Base-by-base conservation (phyloP, 2,888 invertebrate genomes). In the Dolomedes plantarius region DNA sequence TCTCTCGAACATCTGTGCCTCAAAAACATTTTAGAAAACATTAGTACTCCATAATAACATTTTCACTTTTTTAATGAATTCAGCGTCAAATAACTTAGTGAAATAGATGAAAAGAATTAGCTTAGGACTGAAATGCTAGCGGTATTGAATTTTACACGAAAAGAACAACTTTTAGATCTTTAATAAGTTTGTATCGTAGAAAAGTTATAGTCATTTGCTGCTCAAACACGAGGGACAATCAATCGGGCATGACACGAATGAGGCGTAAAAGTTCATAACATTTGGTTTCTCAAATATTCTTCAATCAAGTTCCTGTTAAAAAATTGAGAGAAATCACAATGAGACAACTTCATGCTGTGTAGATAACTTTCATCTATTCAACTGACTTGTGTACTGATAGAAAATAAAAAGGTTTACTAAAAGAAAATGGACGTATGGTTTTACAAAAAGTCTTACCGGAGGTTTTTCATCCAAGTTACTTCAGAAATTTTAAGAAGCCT, bases 151-250 rank as follows among this genome's bases (percentile, higher is more conserved):
- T 31, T 67, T 65, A 68, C 29, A 27, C n/a, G 9, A 28, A 11
- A 27, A 65, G 65, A 65, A 31, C 29, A 28, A 13, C 9, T 65
- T 29, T 71, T 72, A 72, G 75, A 32, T 81, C 28, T 81, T 32
- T 41, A 69, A 75, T 23, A 41, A 68, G 36, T 83, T 83, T 77
- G 41, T 77, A 77, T 16, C n/a, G 56, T 77, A 83, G 83, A 41
- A 65, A 76, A 19, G 3, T 50, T 56, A 23, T 83, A 83, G 76
- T 39, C 23, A 39, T 50, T 29, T 82, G 65, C 77, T 72, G 83
- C 83, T 83, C 83, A 83, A 83, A 31, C 27, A 39, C 56, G 77
- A 77, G 32, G 56, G 83, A 83, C 83, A 83, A 83, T 83, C 83
- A 83, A 46, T 71, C 28, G n/a, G 13, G 27, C 2, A n/a, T 67